Base-by-base conservation (phyloP, 2,888 invertebrate genomes). In the Himalopsyche tibetana region DNA sequence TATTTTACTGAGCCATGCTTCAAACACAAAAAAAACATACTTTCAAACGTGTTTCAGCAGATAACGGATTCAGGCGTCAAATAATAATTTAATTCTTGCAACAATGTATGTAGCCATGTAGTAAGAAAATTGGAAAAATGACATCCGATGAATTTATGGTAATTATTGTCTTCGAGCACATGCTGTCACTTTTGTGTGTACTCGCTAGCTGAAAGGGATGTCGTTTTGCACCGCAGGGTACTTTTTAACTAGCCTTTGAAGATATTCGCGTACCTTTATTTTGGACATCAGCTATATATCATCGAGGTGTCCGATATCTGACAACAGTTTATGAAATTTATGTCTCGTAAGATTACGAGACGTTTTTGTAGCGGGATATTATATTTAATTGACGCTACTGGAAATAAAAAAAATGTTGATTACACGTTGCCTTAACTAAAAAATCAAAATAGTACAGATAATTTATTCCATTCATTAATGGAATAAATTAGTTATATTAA, bases 311-410 rank as follows among this genome's bases (percentile, higher is more conserved):
- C 63, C n/a, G 63, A 63, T 19, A 19, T 63, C 63, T 63, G n/a
- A 63, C 63, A 63, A 63, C 63, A 63, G 19, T 63, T 63, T 19
- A 19, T 28, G 19, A 63, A 19, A 63, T 63, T 63, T 63, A 63
- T 63, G 28, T 19, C 63, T 15, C 28, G 63, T 11, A 5, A 63
- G 19, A 63, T 63, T 63, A 5, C 63, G 63, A 28, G 28, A 19
- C 63, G 11, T n/a, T 63, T 19, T 19, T 19, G 4, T 19, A n/a
- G 19, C 63, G 63, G 9, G 5, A 19, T 51, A 51, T 51, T 51
- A 63, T 19, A 63, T 63, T 63, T 63, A 63, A 63, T 63, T 63
- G 63, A 63, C 63, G 63, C 63, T 63, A 63, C 63, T 63, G 63
- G 15, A 15, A 51, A 42, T 42, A 5, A 42, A 42, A 42, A 42